These are phyloP conservation scores for Ceratina australensis DNA, from an alignment of 1,140 invertebrate species.

Conservation along the genomic window DNA sequence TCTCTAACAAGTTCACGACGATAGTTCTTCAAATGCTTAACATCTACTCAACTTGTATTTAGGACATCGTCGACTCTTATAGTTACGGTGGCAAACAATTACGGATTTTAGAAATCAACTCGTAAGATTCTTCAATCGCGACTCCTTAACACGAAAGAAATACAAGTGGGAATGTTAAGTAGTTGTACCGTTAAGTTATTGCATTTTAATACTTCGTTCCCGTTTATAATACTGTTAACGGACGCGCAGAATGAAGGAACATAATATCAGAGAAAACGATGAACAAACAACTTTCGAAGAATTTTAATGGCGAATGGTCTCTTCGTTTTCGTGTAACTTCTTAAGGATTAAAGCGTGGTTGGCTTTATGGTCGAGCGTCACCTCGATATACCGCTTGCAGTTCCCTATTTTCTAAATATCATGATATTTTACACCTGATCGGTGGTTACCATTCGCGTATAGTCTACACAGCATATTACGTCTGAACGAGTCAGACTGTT, in stretches of 20 bases:
- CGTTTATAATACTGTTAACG: neutral
- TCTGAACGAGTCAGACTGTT: slow-evolving; percentile 26
- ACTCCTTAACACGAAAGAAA: neutral
- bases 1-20: slow-evolving; percentile 49
- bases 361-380: slow-evolving; percentile 7
- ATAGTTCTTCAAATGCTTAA: slow-evolving; percentile 53
- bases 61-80: slow-evolving; percentile 6
- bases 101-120: neutral
- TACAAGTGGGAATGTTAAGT: neutral
- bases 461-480: slow-evolving; percentile 73
- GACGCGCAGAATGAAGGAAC: neutral
- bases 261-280: neutral
- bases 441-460: slow-evolving; percentile 65
- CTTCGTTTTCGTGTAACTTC: no score
- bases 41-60: slow-evolving; percentile 27
- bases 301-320: no score
- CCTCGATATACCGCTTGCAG: slow-evolving; percentile 33
- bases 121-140: no score
- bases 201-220: neutral
- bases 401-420: slow-evolving; percentile 37
- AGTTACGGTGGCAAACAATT: slow-evolving; percentile 10
- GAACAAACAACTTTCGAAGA: neutral
- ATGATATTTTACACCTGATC: slow-evolving; percentile 50
- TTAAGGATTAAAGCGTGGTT: slow-evolving; percentile 8
- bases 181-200: neutral